phyloP scores from a whole-genome alignment of 2,888 invertebrate genomes.

The Eurois occulta region DNA sequence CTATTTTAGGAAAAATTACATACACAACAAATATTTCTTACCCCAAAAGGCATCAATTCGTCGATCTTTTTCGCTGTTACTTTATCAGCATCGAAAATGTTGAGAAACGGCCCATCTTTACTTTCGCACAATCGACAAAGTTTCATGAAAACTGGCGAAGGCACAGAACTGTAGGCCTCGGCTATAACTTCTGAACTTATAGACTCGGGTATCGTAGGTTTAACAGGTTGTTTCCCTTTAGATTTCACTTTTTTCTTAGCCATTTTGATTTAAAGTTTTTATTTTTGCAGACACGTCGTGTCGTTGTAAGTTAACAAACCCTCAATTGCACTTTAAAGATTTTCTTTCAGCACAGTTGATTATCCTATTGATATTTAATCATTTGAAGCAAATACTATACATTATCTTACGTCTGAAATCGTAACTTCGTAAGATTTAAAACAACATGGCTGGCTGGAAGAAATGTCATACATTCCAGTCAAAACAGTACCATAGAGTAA shows the following conservation, averaged over 20 bases:
- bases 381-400: not conserved
- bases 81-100: conserved; percentile 86
- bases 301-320: not conserved
- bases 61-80: conserved; percentile 86
- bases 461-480: conserved; percentile 52
- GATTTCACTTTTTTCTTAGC: conserved; percentile 80
- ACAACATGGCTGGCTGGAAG: conserved; percentile 60
- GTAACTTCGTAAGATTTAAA: conserved; percentile 39
- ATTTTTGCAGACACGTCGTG: conserved; percentile 22
- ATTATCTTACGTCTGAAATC: conserved; percentile 8
- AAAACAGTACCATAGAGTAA: conserved; percentile 58
- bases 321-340: conserved; percentile 2
- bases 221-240: conserved; percentile 66
- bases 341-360: not conserved
- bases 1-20: not conserved
- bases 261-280: conserved; percentile 72
- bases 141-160: conserved; percentile 78
- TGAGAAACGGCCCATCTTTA: conserved; percentile 88
- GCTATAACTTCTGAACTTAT: conserved; percentile 72
- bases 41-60: conserved; percentile 86
- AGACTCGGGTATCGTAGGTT: conserved; percentile 57
- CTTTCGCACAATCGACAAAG: conserved; percentile 86
- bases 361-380: conserved; percentile 3
- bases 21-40: conserved; percentile 69
- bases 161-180: conserved; percentile 71